Evolutionary conservation across 2,888 invertebrate species (phyloP).

Genomic region (Drosophila ustulata): DNA sequence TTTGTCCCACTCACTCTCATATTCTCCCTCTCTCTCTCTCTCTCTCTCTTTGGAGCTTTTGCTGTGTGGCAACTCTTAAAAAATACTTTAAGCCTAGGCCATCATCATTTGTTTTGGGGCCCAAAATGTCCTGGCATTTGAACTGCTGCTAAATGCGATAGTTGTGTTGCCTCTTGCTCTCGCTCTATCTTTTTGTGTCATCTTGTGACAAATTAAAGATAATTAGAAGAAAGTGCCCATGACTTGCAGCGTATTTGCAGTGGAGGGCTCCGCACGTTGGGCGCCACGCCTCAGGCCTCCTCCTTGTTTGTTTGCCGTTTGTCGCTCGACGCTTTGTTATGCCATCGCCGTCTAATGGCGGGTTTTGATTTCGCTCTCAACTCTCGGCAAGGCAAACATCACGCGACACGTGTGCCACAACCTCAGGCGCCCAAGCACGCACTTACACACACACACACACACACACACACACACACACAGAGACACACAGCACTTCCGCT

Average conservation of each 20-base stretch:
- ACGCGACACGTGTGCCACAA: constrained; percentile 48
- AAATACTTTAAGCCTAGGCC: constrained; percentile 35
- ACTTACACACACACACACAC: constrained; percentile 13
- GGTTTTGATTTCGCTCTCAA: constrained; percentile 69
- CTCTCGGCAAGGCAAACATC: constrained; percentile 59
- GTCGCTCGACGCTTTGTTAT: constrained; percentile 30
- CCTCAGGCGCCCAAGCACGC: constrained; percentile 45
- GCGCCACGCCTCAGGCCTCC: constrained; percentile 12
- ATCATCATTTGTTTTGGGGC: constrained; percentile 44
- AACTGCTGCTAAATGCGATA: constrained; percentile 18
- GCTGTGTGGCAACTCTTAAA: constrained; percentile 11
- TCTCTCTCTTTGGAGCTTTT: neutral
- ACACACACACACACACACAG: constrained; percentile 25
- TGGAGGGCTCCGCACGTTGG: constrained; percentile 6
- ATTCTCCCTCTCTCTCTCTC: neutral
- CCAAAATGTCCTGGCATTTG: constrained; percentile 18
- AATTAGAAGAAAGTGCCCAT: constrained; percentile 5
- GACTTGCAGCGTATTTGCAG: neutral
- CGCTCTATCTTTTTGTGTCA: too few species aligned
- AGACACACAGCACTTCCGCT: constrained; percentile 42
- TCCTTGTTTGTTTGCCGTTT: neutral
- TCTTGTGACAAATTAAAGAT: neutral
- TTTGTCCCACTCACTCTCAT: neutral
- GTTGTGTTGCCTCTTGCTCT: neutral
- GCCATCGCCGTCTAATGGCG: constrained; percentile 62